phyloP scores from a whole-genome alignment of 1,140 invertebrate genomes.

The Eriosoma lanigerum region DNA sequence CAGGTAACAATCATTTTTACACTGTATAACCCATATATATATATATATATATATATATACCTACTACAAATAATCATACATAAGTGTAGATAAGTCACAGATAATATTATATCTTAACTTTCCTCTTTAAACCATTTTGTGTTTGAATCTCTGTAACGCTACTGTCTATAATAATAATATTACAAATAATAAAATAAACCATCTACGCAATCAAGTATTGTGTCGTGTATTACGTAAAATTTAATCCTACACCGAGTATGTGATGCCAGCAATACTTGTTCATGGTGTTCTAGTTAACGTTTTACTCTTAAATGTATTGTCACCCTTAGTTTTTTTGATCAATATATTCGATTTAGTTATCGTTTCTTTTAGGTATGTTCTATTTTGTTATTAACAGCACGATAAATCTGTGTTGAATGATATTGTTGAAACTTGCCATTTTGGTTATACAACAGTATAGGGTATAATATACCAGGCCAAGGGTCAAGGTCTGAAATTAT shows the following conservation, averaged over 20 bases:
- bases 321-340: neutral
- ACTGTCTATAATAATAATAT: too few relatives aligned
- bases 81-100: too few relatives aligned
- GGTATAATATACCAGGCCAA: neutral
- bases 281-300: neutral
- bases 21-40: too few relatives aligned
- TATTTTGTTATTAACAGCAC: too few relatives aligned
- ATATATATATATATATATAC: too few relatives aligned
- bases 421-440: neutral
- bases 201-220: conserved; percentile 45
- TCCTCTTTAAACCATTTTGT: too few relatives aligned
- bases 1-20: neutral
- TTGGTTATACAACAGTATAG: neutral
- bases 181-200: neutral
- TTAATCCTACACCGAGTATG: conserved; percentile 12
- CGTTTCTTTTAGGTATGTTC: too few relatives aligned
- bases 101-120: too few relatives aligned
- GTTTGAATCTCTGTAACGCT: neutral
- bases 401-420: neutral
- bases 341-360: too few relatives aligned
- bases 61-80: too few relatives aligned
- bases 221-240: conserved; percentile 37
- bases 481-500: conserved; percentile 15
- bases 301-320: neutral
- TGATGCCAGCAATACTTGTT: conserved; percentile 40